A percentile compares a stretch with the other conserved stretches of the same genome.
phyloP scores from a whole-genome alignment of 2,113 vertebrate species.

The Astur gentilis region DNA sequence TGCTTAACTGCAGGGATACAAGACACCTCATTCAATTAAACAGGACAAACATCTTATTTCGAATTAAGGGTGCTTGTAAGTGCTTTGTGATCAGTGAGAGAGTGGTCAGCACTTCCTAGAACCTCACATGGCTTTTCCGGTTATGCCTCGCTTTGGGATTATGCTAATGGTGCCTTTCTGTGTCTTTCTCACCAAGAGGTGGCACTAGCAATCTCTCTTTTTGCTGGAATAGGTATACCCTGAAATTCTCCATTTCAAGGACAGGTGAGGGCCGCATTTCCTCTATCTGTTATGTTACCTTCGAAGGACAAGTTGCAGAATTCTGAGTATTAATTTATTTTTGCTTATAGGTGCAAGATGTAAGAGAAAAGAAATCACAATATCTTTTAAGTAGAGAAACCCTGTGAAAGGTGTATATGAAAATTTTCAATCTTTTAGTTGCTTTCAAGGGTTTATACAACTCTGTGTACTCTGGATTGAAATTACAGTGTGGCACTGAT shows the following conservation, averaged over 20 bases:
- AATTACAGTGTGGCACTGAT: background rate
- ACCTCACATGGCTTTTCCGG: background rate
- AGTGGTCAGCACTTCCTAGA: background rate
- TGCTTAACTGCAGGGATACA: background rate
- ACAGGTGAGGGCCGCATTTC: constrained; percentile 6
- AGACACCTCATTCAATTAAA: background rate
- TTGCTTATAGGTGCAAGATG: background rate
- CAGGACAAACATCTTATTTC: background rate
- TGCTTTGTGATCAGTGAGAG: background rate
- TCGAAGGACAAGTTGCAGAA: background rate
- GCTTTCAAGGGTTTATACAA: background rate
- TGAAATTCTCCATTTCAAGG: background rate
- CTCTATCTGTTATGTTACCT: background rate
- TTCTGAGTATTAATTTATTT: background rate
- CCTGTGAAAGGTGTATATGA: background rate
- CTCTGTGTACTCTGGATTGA: background rate
- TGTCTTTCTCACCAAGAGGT: constrained; percentile 47
- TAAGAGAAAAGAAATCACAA: background rate
- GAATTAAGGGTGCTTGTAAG: background rate
- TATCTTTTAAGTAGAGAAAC: background rate
- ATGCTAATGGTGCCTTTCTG: background rate
- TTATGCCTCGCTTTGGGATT: background rate
- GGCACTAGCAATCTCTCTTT: constrained; percentile 56
- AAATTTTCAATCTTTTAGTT: background rate
- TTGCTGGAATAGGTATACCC: background rate